phyloP scores from a whole-genome alignment of 2,888 invertebrate species.

The Cenopis cana region DNA sequence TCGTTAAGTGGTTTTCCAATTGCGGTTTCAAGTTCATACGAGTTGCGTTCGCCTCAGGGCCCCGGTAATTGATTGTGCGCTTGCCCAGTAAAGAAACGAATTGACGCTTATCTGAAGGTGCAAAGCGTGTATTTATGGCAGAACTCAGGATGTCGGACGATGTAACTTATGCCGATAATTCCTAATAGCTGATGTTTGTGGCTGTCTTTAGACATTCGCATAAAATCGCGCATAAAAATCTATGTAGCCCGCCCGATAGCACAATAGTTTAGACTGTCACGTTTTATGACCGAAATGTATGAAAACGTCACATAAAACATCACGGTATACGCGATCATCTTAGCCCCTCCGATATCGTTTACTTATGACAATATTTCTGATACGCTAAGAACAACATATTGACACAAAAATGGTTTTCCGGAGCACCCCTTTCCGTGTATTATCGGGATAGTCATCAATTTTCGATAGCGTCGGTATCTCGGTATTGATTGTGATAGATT shows the following conservation, averaged over 20 bases:
- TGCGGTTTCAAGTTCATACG: conserved; percentile 74
- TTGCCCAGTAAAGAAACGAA: conserved; percentile 42
- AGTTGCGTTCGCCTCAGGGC: conserved; percentile 55
- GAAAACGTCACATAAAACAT: too few relatives aligned
- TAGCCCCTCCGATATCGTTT: too few relatives aligned
- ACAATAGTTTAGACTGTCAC: too few relatives aligned
- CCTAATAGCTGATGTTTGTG: not conserved
- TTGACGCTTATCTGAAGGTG: conserved; percentile 42
- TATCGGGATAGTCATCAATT: not conserved
- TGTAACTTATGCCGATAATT: conserved; percentile 5
- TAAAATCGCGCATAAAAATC: not conserved
- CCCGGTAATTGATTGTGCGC: conserved; percentile 44
- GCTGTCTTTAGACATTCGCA: not conserved
- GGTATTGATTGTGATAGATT: too few relatives aligned
- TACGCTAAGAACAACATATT: not conserved
- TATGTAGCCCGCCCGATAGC: too few relatives aligned
- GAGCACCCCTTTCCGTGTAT: not conserved
- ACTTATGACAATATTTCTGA: not conserved
- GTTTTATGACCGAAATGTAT: too few relatives aligned
- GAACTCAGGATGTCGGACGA: conserved; percentile 24
- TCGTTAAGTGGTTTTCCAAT: conserved; percentile 71
- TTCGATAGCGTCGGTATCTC: not conserved
- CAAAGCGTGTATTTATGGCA: conserved; percentile 34
- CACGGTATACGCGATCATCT: too few relatives aligned
- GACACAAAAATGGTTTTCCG: not conserved